Conservation (phyloP, 2,113 vertebrate genomes). For the Entomyzon cyanotis region DNA sequence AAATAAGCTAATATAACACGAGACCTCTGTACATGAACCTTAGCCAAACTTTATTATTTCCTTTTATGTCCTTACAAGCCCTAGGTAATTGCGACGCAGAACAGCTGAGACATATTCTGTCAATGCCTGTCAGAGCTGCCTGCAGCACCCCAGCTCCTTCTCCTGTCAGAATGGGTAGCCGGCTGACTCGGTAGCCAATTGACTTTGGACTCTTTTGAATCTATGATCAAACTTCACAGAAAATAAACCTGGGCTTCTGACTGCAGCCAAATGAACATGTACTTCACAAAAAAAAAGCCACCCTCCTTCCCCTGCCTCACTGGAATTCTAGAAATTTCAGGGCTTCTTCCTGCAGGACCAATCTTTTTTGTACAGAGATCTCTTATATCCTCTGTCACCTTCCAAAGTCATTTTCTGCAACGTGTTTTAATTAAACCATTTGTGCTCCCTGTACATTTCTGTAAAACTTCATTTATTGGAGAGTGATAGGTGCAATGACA, state of each 20-base stretch:
- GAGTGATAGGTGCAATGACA: neutral
- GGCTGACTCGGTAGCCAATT: neutral
- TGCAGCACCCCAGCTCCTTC: neutral
- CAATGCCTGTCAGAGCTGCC: neutral
- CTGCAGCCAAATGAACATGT: fast-evolving
- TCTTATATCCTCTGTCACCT: neutral
- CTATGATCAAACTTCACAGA: neutral
- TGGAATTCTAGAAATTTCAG: neutral
- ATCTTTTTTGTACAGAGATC: neutral
- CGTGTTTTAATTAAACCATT: neutral
- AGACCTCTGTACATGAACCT: neutral
- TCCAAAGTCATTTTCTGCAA: neutral
- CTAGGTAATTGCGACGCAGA: neutral
- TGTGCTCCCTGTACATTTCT: neutral
- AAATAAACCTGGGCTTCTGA: neutral
- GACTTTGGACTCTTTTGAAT: neutral
- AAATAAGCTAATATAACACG: neutral
- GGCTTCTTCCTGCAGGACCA: neutral
- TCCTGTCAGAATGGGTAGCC: neutral
- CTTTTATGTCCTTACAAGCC: neutral
- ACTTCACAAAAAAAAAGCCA: fast-evolving
- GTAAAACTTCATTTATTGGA: neutral
- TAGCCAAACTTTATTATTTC: neutral
- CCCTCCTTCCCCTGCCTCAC: neutral
- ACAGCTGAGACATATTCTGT: neutral